Base-by-base conservation (phyloP, 2,888 invertebrate species). In the Antitype chi region DNA sequence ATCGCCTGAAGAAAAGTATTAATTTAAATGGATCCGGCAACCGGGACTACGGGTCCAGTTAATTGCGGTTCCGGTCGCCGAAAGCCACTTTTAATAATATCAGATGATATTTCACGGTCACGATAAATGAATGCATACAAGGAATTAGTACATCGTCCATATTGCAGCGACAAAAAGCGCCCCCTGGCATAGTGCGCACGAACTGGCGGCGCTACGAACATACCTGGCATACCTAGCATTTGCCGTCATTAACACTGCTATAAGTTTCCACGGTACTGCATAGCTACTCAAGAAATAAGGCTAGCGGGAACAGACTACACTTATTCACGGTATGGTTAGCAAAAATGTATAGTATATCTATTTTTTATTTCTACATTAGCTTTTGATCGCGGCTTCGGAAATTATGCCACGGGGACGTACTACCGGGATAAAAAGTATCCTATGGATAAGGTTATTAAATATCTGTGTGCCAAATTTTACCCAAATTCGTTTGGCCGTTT, bases 221-320 rank as follows among this genome's bases (percentile, higher is more conserved):
- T 84, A 28, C 17, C 70, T 32, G 47, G 20, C 55, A 80, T 70
- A 11, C 80, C 82, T 63, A 69, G 63, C 80, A 84, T 84, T 84
- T 32, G 17, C 59, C 11, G 67, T 68, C 74, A 79, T 84, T 79
- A 84, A 66, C 84, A 79, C 74, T 17, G 62, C 47, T 53, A 32
- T 59, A 55, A 59, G 62, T 73, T 70, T 66, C 69, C 66, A 70
- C 32, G 74, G 67, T 55, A 47, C 20, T 55, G 47, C 68, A 63
- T 62, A 72, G 53, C 20, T 76, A 43, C 28, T 69, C 28, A 74
- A 52, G 59, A 60, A 60, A 70, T 78, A 76, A 57, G 8, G n/a
- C 82, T 62, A 52, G 32, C 20, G 20, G n/a, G n/a, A 11, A 77
- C 53, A 59, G 17, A 23, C 28, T 59, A 59, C 63, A 49, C 57